Evolutionary conservation across 1,140 invertebrate species (phyloP), one percentile per base, ranked within the genome.

Genomic region (Ptiloglossa arizonensis): DNA sequence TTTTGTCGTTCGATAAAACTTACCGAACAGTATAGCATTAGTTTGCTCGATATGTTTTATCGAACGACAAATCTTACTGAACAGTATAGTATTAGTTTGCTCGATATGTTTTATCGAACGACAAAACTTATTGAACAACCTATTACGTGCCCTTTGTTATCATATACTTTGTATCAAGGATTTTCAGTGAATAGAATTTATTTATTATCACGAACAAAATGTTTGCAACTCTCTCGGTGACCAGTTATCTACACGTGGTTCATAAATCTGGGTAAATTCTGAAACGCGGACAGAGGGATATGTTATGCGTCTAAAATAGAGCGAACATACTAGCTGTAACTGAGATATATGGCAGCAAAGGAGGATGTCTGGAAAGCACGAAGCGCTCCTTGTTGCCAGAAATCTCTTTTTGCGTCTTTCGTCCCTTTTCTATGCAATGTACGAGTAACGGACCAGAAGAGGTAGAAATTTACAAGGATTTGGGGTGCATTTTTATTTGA

Each of bases 291-390:
- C 52, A 50, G 52, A 59, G 52, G 29, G 29, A 59, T 48, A 27
- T 27, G 73, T 67, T 70, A 54, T 41, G 24, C 6, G 66, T 77
- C 44, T 59, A 76, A 69, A 68, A 70, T 77, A 62, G 24, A 70
- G 27, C 56, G 66, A 77, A 27, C 32, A 11, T 41, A 41, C 44
- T 22, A 15, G 29, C 24, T 60, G 0, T 41, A 76, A 70, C 66
- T 13, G 22, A 76, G 74, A 77, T 52, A 52, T 77, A 70, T 44
- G 64, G 17, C 0, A 60, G 27, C 19, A 22, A 6, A 68, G 52
- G 2, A 48, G 38, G 38, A 46, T 44, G 24, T 67, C 19, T 32
- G 50, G 60, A 19, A 57, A 22, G 35, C 50, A 19, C n/a, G 71
- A 44, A 66, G 48, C 5, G 24, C 57, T 75, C 41, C 50, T 19